Percentiles rank a stretch among this genome's conserved stretches.
These are phyloP conservation scores for Diadegma fenestrale DNA, from an alignment of 2,888 invertebrate species.

Conservation along the genomic window DNA sequence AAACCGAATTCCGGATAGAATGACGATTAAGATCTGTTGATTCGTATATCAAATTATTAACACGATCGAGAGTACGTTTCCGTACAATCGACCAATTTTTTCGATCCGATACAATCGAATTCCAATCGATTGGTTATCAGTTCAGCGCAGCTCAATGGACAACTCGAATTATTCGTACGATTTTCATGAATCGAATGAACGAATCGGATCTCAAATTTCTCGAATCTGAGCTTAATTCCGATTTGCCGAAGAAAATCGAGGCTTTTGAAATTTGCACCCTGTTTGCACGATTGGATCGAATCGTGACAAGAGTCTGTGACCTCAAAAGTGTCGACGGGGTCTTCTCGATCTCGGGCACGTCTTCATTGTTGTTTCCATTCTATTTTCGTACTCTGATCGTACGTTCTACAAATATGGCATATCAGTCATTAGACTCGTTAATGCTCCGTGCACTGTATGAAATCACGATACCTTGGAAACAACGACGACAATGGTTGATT, in stretches of 20 bases:
- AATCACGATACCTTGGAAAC: constrained; percentile 38
- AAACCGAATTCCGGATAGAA: not conserved
- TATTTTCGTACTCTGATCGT: constrained; percentile 12
- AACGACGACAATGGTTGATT: constrained; percentile 26
- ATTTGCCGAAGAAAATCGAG: not conserved
- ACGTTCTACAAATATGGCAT: constrained; percentile 62
- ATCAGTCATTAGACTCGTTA: constrained; percentile 51
- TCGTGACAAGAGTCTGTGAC: constrained; percentile 59
- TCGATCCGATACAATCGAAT: not conserved
- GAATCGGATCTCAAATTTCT: not conserved
- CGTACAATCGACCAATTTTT: not conserved
- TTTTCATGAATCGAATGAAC: constrained; percentile 4
- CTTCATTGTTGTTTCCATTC: constrained; percentile 69
- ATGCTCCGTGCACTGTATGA: constrained; percentile 1
- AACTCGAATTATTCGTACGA: not conserved
- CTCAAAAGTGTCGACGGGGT: constrained; percentile 74
- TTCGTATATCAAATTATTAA: not conserved
- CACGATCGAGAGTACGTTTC: not conserved
- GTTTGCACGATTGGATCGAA: constrained; percentile 42
- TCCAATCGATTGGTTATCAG: not conserved
- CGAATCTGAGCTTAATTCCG: not conserved
- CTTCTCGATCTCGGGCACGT: constrained; percentile 72
- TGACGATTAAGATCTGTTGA: not conserved
- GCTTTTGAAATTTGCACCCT: constrained; percentile 45
- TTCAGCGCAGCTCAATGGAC: not conserved